A percentile compares a stretch with the other conserved stretches of the same genome.
These are phyloP conservation scores for Dolomedes plantarius DNA, from an alignment of 2,888 invertebrate species.

Conservation along the genomic window DNA sequence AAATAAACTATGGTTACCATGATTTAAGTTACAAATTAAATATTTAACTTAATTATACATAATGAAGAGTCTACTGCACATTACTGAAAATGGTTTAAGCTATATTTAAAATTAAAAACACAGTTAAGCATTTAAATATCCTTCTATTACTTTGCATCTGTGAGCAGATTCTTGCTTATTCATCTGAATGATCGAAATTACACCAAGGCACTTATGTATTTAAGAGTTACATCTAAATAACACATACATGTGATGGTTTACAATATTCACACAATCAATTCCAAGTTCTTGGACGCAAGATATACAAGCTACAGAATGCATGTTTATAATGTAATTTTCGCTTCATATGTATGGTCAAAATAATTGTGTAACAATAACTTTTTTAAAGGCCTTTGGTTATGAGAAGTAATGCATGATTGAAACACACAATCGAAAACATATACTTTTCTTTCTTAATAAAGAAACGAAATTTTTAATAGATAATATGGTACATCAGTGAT, in stretches of 20 bases:
- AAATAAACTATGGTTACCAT: too few relatives aligned
- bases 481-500: too few relatives aligned
- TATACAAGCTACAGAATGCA: not conserved
- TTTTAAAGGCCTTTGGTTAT: too few relatives aligned
- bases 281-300: not conserved
- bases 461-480: too few relatives aligned
- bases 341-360: too few relatives aligned
- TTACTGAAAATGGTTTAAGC: not conserved
- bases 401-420: too few relatives aligned
- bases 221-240: not conserved
- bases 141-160: not conserved
- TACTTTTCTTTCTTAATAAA: too few relatives aligned
- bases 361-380: too few relatives aligned
- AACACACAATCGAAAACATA: too few relatives aligned
- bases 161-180: not conserved
- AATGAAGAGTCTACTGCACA: not conserved
- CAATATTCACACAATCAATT: not conserved
- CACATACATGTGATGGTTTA: not conserved
- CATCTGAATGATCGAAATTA: not conserved
- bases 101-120: not conserved
- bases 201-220: constrained; percentile 6
- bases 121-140: not conserved
- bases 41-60: not conserved
- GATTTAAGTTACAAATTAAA: too few relatives aligned
- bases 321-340: not conserved